Evolutionary conservation across 2,113 vertebrate species (phyloP).

Genomic region (Diphyllodes magnificus): DNA sequence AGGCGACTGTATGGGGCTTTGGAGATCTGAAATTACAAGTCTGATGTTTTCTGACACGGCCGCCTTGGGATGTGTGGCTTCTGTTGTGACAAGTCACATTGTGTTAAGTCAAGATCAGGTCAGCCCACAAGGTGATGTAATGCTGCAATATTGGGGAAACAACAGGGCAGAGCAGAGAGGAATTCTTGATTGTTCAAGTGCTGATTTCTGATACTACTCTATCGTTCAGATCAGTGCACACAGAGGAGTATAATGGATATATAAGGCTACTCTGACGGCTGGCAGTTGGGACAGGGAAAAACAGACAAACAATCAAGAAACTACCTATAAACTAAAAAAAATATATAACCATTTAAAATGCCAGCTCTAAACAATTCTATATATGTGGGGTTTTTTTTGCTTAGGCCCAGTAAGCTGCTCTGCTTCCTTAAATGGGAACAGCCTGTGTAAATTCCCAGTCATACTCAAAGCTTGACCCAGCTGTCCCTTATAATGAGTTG

Average conservation of each 20-base stretch:
- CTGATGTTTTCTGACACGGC: background rate
- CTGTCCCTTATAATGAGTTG: conserved; percentile 9
- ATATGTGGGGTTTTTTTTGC: background rate
- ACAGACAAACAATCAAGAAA: background rate
- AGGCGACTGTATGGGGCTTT: background rate
- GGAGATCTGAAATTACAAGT: background rate
- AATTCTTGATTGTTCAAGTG: background rate
- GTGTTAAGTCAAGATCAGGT: conserved; percentile 5
- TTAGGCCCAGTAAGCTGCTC: background rate
- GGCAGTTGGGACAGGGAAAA: background rate
- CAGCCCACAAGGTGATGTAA: background rate
- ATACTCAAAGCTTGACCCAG: background rate
- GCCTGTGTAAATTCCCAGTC: background rate
- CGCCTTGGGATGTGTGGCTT: background rate
- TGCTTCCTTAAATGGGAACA: background rate
- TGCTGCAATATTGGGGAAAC: background rate
- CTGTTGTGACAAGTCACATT: background rate
- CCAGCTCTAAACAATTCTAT: background rate
- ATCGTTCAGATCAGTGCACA: background rate
- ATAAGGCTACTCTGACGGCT: background rate
- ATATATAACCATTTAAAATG: background rate
- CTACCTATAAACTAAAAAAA: background rate
- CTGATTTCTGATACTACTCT: background rate
- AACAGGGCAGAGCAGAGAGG: background rate
- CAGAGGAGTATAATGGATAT: background rate